These are phyloP conservation scores for Drosophila triauraria DNA, from an alignment of 1,140 invertebrate species.

Conservation along the genomic window DNA sequence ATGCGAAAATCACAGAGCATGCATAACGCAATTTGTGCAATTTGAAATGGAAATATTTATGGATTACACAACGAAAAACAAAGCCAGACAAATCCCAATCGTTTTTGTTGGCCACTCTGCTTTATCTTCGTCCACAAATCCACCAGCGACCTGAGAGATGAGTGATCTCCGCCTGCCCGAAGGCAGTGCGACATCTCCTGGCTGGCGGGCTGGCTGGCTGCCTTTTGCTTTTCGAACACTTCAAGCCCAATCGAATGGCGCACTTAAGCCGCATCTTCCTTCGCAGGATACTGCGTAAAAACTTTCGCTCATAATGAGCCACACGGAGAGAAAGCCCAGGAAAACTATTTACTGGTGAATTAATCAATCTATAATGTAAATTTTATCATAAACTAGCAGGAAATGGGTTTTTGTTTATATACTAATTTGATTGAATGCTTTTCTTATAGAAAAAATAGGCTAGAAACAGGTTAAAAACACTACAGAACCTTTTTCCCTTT, in stretches of 20 bases:
- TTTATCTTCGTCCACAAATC: slow-evolving; percentile 14
- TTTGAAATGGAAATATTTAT: slow-evolving; percentile 64
- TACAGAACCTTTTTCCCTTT: too few relatives aligned
- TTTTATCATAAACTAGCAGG: too few relatives aligned
- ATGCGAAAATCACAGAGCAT: slow-evolving; percentile 58
- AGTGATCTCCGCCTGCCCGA: slow-evolving; percentile 11
- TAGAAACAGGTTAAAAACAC: too few relatives aligned
- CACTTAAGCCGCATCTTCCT: slow-evolving; percentile 59
- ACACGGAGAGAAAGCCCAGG: slow-evolving; percentile 11
- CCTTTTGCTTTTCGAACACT: slow-evolving; percentile 72
- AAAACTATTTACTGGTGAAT: neutral
- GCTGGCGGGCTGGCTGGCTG: slow-evolving; percentile 18
- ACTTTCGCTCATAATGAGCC: slow-evolving; percentile 62
- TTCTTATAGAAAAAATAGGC: neutral
- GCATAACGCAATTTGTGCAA: slow-evolving; percentile 44
- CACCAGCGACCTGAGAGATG: neutral
- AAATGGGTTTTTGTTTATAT: too few relatives aligned
- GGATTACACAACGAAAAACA: slow-evolving; percentile 37
- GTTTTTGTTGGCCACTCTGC: slow-evolving; percentile 6
- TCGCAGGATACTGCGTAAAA: slow-evolving; percentile 56
- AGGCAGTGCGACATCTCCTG: slow-evolving; percentile 33
- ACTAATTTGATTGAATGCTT: too few relatives aligned
- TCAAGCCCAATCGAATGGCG: slow-evolving; percentile 76
- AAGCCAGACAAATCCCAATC: slow-evolving; percentile 18
- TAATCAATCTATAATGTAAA: neutral